Evolutionary conservation across 2,888 invertebrate genomes (phyloP), one percentile per base, ranked within the genome.

Genomic region (Sphinx pinastri): DNA sequence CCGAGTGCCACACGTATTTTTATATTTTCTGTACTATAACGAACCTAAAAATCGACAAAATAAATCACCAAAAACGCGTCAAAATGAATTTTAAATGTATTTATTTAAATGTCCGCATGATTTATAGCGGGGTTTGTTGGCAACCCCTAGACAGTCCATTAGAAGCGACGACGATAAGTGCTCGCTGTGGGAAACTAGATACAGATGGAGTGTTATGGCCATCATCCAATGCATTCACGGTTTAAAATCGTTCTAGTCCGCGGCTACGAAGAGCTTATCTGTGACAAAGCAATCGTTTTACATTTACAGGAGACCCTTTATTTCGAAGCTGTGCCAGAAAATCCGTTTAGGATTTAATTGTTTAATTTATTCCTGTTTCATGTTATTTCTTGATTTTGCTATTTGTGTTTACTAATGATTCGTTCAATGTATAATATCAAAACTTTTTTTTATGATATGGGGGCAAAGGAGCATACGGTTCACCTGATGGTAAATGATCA

Each of bases 161-260:
- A 86, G 82, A 72, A 71, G 69, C 75, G 76, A 71, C 78, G 81
- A 76, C 76, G 81, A 77, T 79, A 82, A 85, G 81, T 83, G 81
- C 82, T 81, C 77, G 75, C 81, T 81, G 81, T 79, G 76, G 70
- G 72, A 70, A 69, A 74, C 49, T 47, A 63, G 67, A 70, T 52
- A 69, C n/a, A 38, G n/a, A 12, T 54, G 58, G 47, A 71, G 51
- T 14, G 67, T 71, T 57, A 57, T 63, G n/a, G 68, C 69, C 55
- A 67, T 72, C 70, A 70, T 71, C 74, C 66, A 71, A 73, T 63
- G 63, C 63, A 75, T 71, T 73, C 72, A 13, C 47, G 63, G 47
- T 63, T 63, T 63, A 49, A 63, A 19, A 47, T 12, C 60, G 47
- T 13, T 63, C 19, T 63, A 19, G 6, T 19, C 49, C 47, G 3